Evolutionary conservation across 2,888 invertebrate species (phyloP), one percentile per base, ranked within the genome.

Genomic region (Agonopterix alstromeriana): DNA sequence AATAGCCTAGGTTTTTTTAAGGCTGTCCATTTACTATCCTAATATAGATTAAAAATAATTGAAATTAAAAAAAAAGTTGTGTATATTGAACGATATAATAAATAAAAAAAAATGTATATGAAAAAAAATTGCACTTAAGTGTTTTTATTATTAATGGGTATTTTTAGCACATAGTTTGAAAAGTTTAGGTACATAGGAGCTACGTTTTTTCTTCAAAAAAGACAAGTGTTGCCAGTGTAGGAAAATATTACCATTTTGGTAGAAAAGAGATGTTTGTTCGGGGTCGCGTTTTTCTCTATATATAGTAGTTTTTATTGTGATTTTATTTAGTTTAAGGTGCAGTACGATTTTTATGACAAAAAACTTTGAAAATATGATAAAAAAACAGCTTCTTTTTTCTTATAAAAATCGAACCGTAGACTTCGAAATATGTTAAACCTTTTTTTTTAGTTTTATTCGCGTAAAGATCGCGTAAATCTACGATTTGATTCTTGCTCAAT

Each of bases 51-150:
- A 47, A 48, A 49, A 48, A 54, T 47, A 45, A 52, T 48, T 48
- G 36, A 49, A 50, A 50, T 49, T 49, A 48, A 53, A 54, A 54
- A 53, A 54, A 53, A 47, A 48, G 43, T 53, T 50, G 47, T 57
- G 57, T 57, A 57, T 53, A 54, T 27, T 54, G 45, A 52, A 53
- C 44, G 49, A 42, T 48, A 40, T 51, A 48, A 42, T 42, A 42
- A 47, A 42, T 43, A 41, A 47, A 46, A 47, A 50, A 49, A 53
- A 54, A 53, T 53, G 52, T 54, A 54, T 51, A 52, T 52, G 52
- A 43, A 50, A 52, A 55, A 51, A 57, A 53, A 48, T 36, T 54
- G 53, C 53, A 54, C 53, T 3, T 36, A 46, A 27, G 52, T 51
- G 45, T 42, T 50, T 51, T 46, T 14, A 46, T 48, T n/a, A 38